Evolutionary conservation across 2,888 invertebrate species (phyloP), one percentile per base, ranked within the genome.

Genomic region (Cecidostiba fungosa): DNA sequence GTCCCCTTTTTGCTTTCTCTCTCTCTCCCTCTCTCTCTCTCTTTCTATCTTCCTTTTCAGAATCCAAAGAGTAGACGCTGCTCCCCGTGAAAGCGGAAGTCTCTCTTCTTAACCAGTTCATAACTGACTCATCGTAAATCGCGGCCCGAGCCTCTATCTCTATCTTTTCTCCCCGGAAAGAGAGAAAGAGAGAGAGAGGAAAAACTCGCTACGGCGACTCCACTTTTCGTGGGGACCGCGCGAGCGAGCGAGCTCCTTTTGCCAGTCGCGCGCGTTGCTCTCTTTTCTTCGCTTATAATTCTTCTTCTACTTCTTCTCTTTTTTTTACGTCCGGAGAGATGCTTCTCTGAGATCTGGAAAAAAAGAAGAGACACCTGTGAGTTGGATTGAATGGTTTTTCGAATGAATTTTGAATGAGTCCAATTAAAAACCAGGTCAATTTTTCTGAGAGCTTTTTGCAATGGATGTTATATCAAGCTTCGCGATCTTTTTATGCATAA

Each of bases 61-160:
- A 79, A 59, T 69, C 66, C 78, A 82, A 73, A 50, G 82, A 78
- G 82, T 54, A 4, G 62, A 29, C 69, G 47, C 36, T 84, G 54
- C 12, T n/a, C n/a, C 66, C 77, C 72, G 81, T 86, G 76, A 77
- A 84, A 84, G 84, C 86, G 79, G 79, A 79, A 85, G 79, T 79
- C 73, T 59, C 84, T 86, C 82, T 84, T 79, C 86, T 84, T 84
- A 84, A 84, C 84, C 84, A 82, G 86, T 84, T 86, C 84, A 86
- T 86, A 86, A 86, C 86, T 86, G 84, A 84, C 84, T 78, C 78
- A 77, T 84, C 77, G 84, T 84, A 79, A 86, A 74, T 82, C 74
- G 78, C 81, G 32, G 36, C 16, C 23, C 39, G 23, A 19, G 72
- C 19, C 36, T 39, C 36, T 39, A 29, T 32, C 70, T 32, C 36